Evolutionary conservation across 37 sponge, comb jelly and placozoan genomes (phyloP).

Genomic region (Haliclona indistincta): DNA sequence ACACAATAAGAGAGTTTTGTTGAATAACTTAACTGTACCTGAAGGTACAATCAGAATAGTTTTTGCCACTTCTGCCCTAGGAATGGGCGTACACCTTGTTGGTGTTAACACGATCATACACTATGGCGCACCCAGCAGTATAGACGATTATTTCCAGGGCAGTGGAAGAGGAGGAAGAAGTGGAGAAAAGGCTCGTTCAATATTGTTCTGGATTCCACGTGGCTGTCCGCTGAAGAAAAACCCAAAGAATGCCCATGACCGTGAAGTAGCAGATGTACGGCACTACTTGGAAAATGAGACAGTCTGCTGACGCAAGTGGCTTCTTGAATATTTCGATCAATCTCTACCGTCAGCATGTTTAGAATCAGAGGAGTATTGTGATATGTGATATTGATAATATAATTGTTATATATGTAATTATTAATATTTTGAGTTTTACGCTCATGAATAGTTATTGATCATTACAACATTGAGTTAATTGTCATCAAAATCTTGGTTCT

Average conservation of each 20-base stretch:
- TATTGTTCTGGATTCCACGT: constrained; percentile 35
- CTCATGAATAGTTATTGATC: too few species aligned
- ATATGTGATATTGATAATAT: too few species aligned
- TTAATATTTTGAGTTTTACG: too few species aligned
- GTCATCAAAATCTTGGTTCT: too few species aligned
- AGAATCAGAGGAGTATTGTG: too few species aligned
- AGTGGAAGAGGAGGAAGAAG: constrained; percentile 38
- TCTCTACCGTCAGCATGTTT: too few species aligned
- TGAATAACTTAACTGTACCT: constrained; percentile 3
- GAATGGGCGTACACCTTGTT: constrained; percentile 35
- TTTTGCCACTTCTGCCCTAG: constrained; percentile 29
- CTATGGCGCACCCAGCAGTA: constrained; percentile 54
- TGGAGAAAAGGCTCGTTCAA: constrained; percentile 30
- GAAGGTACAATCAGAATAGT: constrained; percentile 36
- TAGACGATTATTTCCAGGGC: constrained; percentile 39
- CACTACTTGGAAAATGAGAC: constrained; percentile 8
- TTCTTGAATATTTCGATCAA: too few species aligned
- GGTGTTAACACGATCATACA: constrained; percentile 24
- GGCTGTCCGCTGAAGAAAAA: constrained; percentile 15
- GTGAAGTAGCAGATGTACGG: neutral
- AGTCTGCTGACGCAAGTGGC: neutral
- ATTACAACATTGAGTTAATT: too few species aligned
- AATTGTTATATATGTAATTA: too few species aligned
- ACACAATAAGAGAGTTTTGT: constrained; percentile 15
- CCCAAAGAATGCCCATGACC: neutral